These are phyloP conservation scores for Gnathonemus echidnorhynchus DNA, from an alignment of 2,113 vertebrate species.

Conservation along the genomic window DNA sequence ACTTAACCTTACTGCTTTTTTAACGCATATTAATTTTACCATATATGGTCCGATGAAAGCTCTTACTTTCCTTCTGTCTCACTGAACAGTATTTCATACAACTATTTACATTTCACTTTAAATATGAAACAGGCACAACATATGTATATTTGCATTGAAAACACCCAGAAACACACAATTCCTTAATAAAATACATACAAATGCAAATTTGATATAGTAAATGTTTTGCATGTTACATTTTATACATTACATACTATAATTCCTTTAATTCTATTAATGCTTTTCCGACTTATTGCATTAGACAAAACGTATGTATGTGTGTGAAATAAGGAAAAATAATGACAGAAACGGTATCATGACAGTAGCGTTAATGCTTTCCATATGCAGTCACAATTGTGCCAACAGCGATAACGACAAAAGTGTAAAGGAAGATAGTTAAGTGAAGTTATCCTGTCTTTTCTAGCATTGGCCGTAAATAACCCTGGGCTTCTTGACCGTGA, in stretches of 20 bases:
- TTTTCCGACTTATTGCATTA: background rate
- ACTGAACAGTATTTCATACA: background rate
- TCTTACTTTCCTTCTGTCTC: background rate
- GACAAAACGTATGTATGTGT: background rate
- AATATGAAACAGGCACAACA: background rate
- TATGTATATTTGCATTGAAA: background rate
- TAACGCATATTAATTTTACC: conserved; percentile 1
- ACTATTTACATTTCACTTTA: background rate
- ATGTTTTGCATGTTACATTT: background rate
- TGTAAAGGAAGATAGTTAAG: background rate
- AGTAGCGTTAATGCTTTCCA: background rate
- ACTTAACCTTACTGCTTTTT: background rate
- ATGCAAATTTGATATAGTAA: background rate
- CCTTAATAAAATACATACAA: background rate
- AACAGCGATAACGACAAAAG: background rate
- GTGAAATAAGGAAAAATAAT: background rate
- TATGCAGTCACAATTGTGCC: background rate
- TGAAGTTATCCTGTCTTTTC: background rate
- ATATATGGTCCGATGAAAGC: background rate
- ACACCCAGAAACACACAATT: background rate
- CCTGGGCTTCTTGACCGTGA: background rate
- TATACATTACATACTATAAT: background rate
- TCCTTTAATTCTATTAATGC: background rate
- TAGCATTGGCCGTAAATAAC: background rate
- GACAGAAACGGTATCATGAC: background rate